Conservation (phyloP, 1,140 invertebrate species). For the Scylla paramamosain region DNA sequence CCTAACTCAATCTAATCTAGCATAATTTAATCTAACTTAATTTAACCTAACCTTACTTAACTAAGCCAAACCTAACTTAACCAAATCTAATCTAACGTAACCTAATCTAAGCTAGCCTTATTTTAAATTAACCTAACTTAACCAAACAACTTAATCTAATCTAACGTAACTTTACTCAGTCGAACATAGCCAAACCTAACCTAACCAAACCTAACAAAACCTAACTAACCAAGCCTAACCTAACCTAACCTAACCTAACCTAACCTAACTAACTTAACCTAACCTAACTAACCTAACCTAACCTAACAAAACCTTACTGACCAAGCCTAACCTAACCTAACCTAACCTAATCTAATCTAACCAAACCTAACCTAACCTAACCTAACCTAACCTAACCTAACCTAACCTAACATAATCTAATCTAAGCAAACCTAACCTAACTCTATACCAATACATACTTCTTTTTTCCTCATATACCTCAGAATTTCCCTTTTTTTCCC, state of each 20-base stretch:
- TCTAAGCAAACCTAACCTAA: not conserved
- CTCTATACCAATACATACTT: not conserved
- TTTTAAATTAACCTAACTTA: not conserved
- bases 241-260: not conserved
- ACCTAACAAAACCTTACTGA: not conserved
- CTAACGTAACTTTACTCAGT: not conserved
- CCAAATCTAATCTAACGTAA: not conserved
- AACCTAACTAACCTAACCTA: constrained; percentile 1
- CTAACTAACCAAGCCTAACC: not conserved
- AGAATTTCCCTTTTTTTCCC: too few relatives aligned
- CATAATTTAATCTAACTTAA: not conserved
- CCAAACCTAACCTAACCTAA: not conserved
- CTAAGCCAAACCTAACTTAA: not conserved
- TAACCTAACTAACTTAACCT: not conserved
- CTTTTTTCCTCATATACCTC: too few relatives aligned
- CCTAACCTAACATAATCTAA: not conserved
- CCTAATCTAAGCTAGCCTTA: not conserved
- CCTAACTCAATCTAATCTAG: not conserved
- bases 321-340: too few relatives aligned
- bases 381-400: not conserved
- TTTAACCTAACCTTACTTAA: too few relatives aligned
- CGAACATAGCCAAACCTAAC: too few relatives aligned
- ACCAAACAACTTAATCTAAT: not conserved
- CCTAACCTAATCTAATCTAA: too few relatives aligned
- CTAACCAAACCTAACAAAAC: too few relatives aligned